These are phyloP conservation scores for Prorops nasuta DNA, from an alignment of 1,140 invertebrate genomes.

Conservation along the genomic window DNA sequence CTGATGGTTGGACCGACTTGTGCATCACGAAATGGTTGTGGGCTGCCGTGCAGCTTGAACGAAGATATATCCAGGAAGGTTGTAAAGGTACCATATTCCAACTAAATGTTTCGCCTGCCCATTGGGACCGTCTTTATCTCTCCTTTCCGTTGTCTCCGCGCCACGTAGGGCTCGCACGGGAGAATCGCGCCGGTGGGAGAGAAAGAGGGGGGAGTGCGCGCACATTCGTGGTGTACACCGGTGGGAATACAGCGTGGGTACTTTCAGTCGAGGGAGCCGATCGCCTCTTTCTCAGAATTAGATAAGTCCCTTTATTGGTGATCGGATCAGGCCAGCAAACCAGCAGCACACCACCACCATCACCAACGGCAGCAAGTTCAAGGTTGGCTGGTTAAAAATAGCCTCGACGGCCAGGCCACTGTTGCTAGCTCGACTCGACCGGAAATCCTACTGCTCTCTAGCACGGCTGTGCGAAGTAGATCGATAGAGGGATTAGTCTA, in stretches of 20 bases:
- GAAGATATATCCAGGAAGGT: too few species aligned
- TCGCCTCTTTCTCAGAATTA: conserved; percentile 47
- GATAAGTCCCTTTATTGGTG: conserved; percentile 48
- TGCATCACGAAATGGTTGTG: too few species aligned
- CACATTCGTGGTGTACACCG: too few species aligned
- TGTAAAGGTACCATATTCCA: too few species aligned
- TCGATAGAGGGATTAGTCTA: too few species aligned
- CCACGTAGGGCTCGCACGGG: conserved; percentile 22
- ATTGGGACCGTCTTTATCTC: too few species aligned
- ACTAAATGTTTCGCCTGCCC: too few species aligned
- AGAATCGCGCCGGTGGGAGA: conserved; percentile 19
- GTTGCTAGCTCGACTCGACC: conserved; percentile 11
- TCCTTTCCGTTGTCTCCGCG: too few species aligned
- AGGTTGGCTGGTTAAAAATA: conserved; percentile 31
- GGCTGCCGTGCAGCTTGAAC: too few species aligned
- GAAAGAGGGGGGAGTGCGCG: conserved; percentile 6
- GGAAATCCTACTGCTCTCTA: too few species aligned
- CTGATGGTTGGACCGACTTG: too few species aligned
- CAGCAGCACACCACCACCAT: conserved; percentile 23
- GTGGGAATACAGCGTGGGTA: conserved; percentile 20
- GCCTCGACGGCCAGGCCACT: conserved; percentile 15
- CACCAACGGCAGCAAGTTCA: conserved; percentile 29
- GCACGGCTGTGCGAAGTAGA: too few species aligned
- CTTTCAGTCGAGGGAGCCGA: conserved; percentile 24
- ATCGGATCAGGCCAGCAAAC: conserved; percentile 42